phyloP scores from a whole-genome alignment of 2,797 vertebrate species.

The Microctenopoma steveboyesi region DNA sequence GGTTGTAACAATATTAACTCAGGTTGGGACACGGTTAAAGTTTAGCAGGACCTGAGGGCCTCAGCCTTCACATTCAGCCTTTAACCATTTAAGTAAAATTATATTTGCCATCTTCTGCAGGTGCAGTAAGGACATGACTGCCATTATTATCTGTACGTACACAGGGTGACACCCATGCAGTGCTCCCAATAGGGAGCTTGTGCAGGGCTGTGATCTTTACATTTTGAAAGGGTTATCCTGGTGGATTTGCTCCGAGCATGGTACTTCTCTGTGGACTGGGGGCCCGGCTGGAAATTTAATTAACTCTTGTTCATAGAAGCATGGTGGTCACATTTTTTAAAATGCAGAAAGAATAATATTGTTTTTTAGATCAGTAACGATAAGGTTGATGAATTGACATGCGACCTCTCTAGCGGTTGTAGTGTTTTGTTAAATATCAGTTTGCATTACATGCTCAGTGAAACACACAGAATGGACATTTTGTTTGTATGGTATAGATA shows the following conservation, averaged over 20 bases:
- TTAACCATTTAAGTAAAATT: slow-evolving; percentile 47
- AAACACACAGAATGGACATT: slow-evolving; percentile 31
- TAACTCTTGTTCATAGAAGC: slow-evolving; percentile 67
- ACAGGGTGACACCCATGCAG: slow-evolving; percentile 6
- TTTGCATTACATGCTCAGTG: slow-evolving; percentile 43
- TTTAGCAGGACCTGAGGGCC: slow-evolving; percentile 55
- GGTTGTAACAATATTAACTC: slow-evolving; percentile 57
- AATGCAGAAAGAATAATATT: slow-evolving; percentile 56
- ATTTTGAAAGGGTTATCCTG: slow-evolving; percentile 67
- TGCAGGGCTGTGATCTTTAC: slow-evolving; percentile 69
- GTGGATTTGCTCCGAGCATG: slow-evolving; percentile 68
- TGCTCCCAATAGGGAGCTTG: slow-evolving; percentile 48
- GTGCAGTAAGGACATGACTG: slow-evolving; percentile 40
- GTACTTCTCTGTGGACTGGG: slow-evolving; percentile 53
- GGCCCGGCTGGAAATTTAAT: slow-evolving; percentile 82
- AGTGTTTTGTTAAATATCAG: slow-evolving; percentile 43
- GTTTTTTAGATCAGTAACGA: slow-evolving; percentile 63
- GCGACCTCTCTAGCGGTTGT: slow-evolving; percentile 48
- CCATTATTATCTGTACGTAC: slow-evolving; percentile 17
- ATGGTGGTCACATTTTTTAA: slow-evolving; percentile 63
- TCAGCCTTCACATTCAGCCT: slow-evolving; percentile 43
- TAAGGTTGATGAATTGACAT: slow-evolving; percentile 59
- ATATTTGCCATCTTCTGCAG: slow-evolving; percentile 46
- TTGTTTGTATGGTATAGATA: slow-evolving; percentile 24
- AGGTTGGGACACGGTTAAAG: slow-evolving; percentile 52